These are phyloP conservation scores for Salarias fasciatus DNA, from an alignment of 2,797 vertebrate species.

Conservation along the genomic window DNA sequence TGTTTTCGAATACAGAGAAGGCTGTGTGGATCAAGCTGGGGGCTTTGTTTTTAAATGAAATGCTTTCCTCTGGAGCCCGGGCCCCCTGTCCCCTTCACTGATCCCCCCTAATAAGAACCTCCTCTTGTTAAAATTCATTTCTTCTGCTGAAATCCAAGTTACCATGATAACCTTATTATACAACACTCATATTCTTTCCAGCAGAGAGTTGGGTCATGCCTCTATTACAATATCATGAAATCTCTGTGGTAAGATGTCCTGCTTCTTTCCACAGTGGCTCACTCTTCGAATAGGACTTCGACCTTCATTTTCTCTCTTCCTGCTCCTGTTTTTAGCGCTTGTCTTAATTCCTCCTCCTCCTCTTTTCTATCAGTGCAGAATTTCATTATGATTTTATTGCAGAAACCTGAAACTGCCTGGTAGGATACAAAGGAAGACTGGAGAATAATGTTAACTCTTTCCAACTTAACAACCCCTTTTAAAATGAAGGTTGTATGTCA, in stretches of 20 bases:
- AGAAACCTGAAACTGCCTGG: constrained; percentile 42
- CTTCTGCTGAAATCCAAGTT: not conserved
- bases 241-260: constrained; percentile 38
- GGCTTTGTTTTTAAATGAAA: too few species aligned
- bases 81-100: too few species aligned
- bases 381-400: constrained; percentile 50
- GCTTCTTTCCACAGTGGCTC: constrained; percentile 32
- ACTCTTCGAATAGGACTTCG: constrained; percentile 49
- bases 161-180: constrained; percentile 5
- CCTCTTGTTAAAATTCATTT: not conserved
- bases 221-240: constrained; percentile 35
- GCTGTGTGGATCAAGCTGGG: too few species aligned
- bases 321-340: constrained; percentile 43
- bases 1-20: too few species aligned
- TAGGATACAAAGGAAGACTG: constrained; percentile 34
- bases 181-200: not conserved
- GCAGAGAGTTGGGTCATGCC: constrained; percentile 34
- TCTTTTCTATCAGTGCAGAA: constrained; percentile 28
- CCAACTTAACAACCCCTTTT: constrained; percentile 19
- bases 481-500: constrained; percentile 17
- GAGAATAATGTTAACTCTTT: constrained; percentile 28
- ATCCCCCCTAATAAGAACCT: too few species aligned
- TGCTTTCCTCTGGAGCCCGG: too few species aligned
- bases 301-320: constrained; percentile 61
- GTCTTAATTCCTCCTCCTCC: constrained; percentile 25